Evolutionary conservation across 2,113 vertebrate genomes (phyloP).

Genomic region (Odobenus rosmarus): DNA sequence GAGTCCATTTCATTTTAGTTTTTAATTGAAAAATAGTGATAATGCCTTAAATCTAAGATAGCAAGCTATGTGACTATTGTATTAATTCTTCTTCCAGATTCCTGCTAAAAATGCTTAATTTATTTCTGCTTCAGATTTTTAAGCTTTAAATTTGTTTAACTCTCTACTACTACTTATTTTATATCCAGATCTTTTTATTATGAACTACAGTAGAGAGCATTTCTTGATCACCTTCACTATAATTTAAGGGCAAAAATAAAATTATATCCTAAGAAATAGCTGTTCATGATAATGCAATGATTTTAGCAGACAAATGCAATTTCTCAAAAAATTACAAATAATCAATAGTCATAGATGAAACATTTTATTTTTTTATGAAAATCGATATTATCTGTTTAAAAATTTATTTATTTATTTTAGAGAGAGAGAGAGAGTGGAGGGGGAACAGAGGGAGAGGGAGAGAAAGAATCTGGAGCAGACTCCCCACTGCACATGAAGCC

Average conservation of each 20-base stretch:
- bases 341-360: background rate
- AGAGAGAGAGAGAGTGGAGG: background rate
- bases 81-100: constrained; percentile 29
- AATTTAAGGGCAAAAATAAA: background rate
- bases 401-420: background rate
- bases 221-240: background rate
- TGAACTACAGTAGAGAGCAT: background rate
- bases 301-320: background rate
- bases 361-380: background rate
- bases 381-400: background rate
- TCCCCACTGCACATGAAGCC: background rate
- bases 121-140: background rate
- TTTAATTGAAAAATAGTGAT: constrained; percentile 30
- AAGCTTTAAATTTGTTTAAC: background rate
- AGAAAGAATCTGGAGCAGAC: background rate
- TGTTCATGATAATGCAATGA: background rate
- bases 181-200: background rate
- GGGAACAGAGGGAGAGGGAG: background rate
- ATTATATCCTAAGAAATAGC: background rate
- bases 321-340: background rate
- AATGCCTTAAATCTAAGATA: constrained; percentile 59
- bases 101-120: background rate
- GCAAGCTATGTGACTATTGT: background rate
- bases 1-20: background rate
- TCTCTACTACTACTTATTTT: background rate